Base-by-base conservation (phyloP, 2,113 vertebrate species). In the Gymnogyps californianus region DNA sequence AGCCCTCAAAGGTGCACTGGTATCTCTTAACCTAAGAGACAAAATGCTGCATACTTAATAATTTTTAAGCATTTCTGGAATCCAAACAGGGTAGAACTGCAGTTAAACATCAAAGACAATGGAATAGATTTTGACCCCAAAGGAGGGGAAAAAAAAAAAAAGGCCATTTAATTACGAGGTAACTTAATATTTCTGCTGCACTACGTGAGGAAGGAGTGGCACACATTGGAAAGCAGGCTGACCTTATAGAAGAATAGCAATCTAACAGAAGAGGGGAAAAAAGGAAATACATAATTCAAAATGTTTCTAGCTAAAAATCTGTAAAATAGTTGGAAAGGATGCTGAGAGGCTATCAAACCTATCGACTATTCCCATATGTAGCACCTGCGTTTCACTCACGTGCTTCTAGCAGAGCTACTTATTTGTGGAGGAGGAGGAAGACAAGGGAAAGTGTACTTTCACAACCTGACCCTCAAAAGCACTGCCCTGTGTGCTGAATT, bases 1-100 rank as follows among this genome's bases (percentile, higher is more conserved):
- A 99, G 95, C 99, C 99, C 98, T 99, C 99, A 29, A 99, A 99
- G 91, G 99, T 99, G 97, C 99, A 99, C 98, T 99, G 99, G 98
- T 99, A 99, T 57, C 99, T 98, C 97, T 99, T 99, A 28, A 99
- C 99, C 99, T 99, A 84, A 32, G 80, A 93, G 65, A 96, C 26
- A 96, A 94, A 93, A 97, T 1, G 40, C 54, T 13, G 91, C 16
- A 13, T 1, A 8, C 13, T 80, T 84, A 78, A 5, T 25, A 0
- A 28, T 9, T 70, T 16, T 16, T 31, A 55, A 44, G 59, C 3
- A 36, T 19, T 72, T 54, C 61, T 74, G 11, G 14, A 83, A 59
- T n/a, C 4, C 26, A 46, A 5, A 28, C 9, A 32, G 18, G 46
- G 28, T 11, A 81, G 32, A 92, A 46, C 14, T 46, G 51, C 25